Conservation (phyloP, 2,888 invertebrate genomes). For the Biston betularia region DNA sequence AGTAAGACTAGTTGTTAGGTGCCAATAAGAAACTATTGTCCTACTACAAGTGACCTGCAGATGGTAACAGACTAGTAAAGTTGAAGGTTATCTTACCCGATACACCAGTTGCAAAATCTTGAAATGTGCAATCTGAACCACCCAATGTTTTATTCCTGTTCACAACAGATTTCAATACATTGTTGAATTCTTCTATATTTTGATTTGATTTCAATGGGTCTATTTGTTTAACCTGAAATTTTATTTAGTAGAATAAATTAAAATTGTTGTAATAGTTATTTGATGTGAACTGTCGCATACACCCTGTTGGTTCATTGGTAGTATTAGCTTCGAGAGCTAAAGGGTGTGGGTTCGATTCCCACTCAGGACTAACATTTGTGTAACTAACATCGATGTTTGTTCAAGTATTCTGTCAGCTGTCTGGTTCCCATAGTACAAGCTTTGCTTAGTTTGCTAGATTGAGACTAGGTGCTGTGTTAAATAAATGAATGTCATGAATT, state of each 20-base stretch:
- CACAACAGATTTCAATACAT: slow-evolving; percentile 61
- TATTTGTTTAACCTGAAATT: slow-evolving; percentile 51
- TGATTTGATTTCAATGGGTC: slow-evolving; percentile 55
- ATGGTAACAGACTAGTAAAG: slow-evolving; percentile 14
- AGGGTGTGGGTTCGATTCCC: no score
- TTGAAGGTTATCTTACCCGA: slow-evolving; percentile 52
- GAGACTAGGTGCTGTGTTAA: no score
- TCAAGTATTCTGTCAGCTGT: no score
- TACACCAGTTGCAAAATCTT: slow-evolving; percentile 68
- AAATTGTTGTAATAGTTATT: background rate
- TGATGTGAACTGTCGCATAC: background rate
- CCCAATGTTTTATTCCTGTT: slow-evolving; percentile 48
- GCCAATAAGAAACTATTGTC: no score
- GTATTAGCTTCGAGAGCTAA: no score
- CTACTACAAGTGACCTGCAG: background rate
- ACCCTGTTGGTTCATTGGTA: no score
- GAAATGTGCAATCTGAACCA: slow-evolving; percentile 55
- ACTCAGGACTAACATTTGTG: no score
- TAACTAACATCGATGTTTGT: no score
- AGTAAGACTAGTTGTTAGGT: no score
- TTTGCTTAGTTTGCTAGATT: no score
- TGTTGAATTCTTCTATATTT: slow-evolving; percentile 66
- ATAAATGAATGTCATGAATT: no score
- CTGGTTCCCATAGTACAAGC: no score
- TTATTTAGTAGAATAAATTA: background rate